Conservation (phyloP, 2,797 vertebrate genomes). For the Pagetopsis macropterus region DNA sequence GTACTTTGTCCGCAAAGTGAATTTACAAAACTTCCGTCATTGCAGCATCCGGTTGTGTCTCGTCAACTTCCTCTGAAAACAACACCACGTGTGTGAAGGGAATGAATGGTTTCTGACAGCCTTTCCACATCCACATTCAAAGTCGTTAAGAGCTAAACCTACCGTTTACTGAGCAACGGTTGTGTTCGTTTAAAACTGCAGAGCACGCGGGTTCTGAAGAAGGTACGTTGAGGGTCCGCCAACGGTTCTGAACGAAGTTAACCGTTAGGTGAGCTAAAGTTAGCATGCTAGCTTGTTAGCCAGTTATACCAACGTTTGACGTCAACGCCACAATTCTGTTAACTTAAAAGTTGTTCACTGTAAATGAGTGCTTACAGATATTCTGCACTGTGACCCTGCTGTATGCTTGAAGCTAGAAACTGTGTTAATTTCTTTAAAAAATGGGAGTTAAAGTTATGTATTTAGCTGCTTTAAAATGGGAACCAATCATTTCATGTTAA, state of each 20-base stretch:
- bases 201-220: fast-evolving
- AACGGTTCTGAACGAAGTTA: background rate
- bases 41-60: constrained; percentile 23
- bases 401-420: background rate
- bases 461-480: background rate
- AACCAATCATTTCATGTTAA: background rate
- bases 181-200: no score
- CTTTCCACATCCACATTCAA: fast-evolving
- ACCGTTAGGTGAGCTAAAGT: background rate
- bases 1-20: fast-evolving
- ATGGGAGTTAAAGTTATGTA: background rate
- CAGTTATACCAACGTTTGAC: background rate
- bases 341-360: background rate
- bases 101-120: constrained; percentile 23
- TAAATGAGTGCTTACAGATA: no score
- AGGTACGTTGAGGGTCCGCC: constrained; percentile 10
- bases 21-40: background rate
- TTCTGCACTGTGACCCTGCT: constrained; percentile 24
- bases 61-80: constrained; percentile 68
- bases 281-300: constrained; percentile 43
- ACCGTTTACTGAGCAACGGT: fast-evolving
- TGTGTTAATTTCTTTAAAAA: no score
- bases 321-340: background rate
- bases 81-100: constrained; percentile 63
- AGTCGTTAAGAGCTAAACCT: background rate